phyloP scores from a whole-genome alignment of 2,797 vertebrate genomes.

The Hypotaenidia okinawae region DNA sequence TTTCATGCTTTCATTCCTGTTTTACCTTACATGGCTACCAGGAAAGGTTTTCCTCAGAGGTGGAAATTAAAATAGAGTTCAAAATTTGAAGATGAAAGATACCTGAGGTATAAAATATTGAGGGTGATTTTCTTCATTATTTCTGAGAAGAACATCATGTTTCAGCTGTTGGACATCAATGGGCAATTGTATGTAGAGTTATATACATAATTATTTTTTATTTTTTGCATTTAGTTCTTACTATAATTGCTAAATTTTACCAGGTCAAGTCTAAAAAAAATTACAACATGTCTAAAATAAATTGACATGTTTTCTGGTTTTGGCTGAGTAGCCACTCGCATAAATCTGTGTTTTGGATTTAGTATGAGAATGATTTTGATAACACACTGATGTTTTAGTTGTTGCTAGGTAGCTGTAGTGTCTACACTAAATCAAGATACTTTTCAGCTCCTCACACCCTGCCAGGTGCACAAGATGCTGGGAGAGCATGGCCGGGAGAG shows the following conservation, averaged over 20 bases:
- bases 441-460: no score
- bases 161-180: not conserved
- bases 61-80: not conserved
- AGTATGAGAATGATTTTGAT: no score
- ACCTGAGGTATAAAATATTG: not conserved
- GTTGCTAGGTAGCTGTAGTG: no score
- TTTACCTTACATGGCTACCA: not conserved
- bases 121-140: not conserved
- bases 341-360: no score
- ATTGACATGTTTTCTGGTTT: not conserved
- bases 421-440: no score
- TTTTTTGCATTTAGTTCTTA: not conserved
- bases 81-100: slow-evolving; percentile 22
- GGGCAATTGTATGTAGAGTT: not conserved
- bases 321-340: no score
- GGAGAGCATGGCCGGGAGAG: no score
- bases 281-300: not conserved
- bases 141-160: not conserved
- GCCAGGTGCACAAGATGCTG: no score
- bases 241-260: not conserved
- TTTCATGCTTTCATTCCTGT: not conserved
- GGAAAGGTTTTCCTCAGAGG: not conserved
- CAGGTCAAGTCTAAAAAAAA: not conserved
- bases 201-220: not conserved
- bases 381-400: no score